Base-by-base conservation (phyloP, 2,797 vertebrate genomes). In the Rhinella marina region DNA sequence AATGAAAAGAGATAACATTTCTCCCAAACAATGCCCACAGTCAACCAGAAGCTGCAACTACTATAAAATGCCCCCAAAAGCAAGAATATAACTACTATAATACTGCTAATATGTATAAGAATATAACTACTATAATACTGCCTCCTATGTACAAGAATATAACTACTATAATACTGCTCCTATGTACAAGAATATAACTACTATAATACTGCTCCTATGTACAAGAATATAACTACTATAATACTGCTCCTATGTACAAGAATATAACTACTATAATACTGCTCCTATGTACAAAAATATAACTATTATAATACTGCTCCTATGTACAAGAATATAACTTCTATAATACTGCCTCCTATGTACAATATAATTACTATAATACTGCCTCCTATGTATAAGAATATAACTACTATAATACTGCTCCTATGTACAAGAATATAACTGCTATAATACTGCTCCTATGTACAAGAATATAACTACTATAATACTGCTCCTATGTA, bases 301-400 rank as follows among this genome's bases (percentile, higher is more conserved):
- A 66, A 66, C 62, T 66, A 27, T 10, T 66, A 66, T 23, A 62
- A 62, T 62, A 62, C 59, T 62, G 21, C 59, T 23, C 64, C 64
- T 68, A 68, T 68, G 14, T 29, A 68, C 25, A 29, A 68, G 25
- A 70, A 70, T 70, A 70, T 70, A 70, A 70, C 68, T 70, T 32
- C 27, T 70, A 32, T 19, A 70, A 70, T 70, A 70, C 68, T 70
- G 27, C 41, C 66, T 32, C 68, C 27, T 70, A 70, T 70, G 21
- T 70, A 70, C 68, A 70, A 70, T 70, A 70, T 70, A 70, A 32
- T 27, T 70, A 70, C 27, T 70, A 70, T 32, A 70, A 70, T 70
- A 70, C 68, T 70, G 27, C 14, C 59, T 9, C 29, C 68, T 70
- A 41, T 41, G 41, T 41, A 41, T 6, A 41, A 5, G 17, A 59